Evolutionary conservation across 2,888 invertebrate genomes (phyloP).

Genomic region (Napeogenes inachia): DNA sequence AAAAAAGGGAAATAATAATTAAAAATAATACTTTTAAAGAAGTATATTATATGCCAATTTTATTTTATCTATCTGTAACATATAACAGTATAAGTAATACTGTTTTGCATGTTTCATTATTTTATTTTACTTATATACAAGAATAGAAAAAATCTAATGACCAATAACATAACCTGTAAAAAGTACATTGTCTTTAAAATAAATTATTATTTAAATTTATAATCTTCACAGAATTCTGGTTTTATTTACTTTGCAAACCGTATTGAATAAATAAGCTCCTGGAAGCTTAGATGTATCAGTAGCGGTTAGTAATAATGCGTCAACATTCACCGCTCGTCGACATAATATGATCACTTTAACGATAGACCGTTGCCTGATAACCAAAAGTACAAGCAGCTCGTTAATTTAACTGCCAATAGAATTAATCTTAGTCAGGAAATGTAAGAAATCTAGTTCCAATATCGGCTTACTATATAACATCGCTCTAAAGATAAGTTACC

Average conservation of each 20-base stretch:
- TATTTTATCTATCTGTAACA: too few relatives aligned
- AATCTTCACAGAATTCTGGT: too few relatives aligned
- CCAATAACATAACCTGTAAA: too few relatives aligned
- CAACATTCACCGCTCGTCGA: slow-evolving; percentile 27
- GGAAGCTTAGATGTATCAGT: slow-evolving; percentile 19
- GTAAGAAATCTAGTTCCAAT: slow-evolving; percentile 9
- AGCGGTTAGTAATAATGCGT: slow-evolving; percentile 30
- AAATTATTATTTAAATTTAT: too few relatives aligned
- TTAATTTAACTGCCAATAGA: slow-evolving; percentile 27
- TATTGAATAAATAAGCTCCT: slow-evolving; percentile 18
- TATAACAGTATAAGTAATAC: too few relatives aligned
- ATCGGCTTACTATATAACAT: neutral
- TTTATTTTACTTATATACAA: too few relatives aligned
- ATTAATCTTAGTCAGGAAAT: slow-evolving; percentile 27
- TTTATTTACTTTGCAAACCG: slow-evolving; percentile 6
- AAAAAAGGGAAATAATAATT: too few relatives aligned
- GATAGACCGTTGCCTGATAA: slow-evolving; percentile 27
- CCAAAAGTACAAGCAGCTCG: slow-evolving; percentile 27
- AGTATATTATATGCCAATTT: too few relatives aligned
- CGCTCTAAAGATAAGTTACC: slow-evolving; percentile 2
- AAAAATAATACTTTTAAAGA: too few relatives aligned
- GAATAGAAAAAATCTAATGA: too few relatives aligned
- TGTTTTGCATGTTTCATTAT: too few relatives aligned
- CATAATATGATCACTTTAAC: slow-evolving; percentile 30
- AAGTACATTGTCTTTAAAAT: too few relatives aligned